These are phyloP conservation scores for Pachycephala philippinensis DNA, from an alignment of 2,113 vertebrate species.

Conservation along the genomic window DNA sequence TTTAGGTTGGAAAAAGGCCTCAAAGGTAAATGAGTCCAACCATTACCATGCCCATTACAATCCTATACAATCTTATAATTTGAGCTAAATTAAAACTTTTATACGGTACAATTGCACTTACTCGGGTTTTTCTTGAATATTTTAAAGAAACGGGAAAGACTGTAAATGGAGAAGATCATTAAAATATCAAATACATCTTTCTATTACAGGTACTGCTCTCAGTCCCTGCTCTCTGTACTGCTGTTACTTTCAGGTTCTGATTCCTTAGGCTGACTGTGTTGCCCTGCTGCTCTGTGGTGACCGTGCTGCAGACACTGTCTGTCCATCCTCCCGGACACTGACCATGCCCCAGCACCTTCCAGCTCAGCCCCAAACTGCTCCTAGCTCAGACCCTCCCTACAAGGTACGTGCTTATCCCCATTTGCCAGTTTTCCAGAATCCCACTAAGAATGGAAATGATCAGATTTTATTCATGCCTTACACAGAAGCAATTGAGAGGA, in stretches of 20 bases:
- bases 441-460: not conserved
- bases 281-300: not conserved
- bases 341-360: not conserved
- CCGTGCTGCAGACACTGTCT: not conserved
- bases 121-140: not conserved
- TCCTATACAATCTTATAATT: not conserved
- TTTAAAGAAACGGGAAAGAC: not conserved
- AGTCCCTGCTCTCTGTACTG: not conserved
- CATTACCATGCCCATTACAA: not conserved
- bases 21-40: not conserved
- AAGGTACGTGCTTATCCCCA: not conserved
- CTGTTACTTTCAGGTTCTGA: not conserved
- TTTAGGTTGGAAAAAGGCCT: not conserved
- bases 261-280: too few species aligned
- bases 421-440: not conserved
- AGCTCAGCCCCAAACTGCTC: not conserved
- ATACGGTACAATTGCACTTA: not conserved
- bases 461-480: not conserved
- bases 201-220: not conserved
- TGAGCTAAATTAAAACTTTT: not conserved
- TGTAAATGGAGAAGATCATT: not conserved
- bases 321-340: not conserved
- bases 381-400: not conserved
- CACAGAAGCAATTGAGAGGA: not conserved
- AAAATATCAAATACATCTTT: not conserved